A percentile compares a stretch with the other conserved stretches of the same genome.
These are phyloP conservation scores for Sphaeridia pumilis DNA, from an alignment of 2,888 invertebrate genomes.

Conservation along the genomic window DNA sequence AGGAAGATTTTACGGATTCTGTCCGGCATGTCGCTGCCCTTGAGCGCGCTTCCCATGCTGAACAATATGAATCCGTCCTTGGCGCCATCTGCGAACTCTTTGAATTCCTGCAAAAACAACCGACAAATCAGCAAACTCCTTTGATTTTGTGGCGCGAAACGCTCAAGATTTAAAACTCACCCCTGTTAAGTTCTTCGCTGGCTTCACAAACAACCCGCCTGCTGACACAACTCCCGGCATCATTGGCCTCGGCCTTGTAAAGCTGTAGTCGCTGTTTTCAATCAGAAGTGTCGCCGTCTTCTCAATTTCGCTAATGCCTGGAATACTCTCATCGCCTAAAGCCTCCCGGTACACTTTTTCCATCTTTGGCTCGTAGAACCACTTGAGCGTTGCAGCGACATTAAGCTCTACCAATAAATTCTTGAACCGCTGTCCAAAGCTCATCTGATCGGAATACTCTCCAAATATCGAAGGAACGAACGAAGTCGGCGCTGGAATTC, in stretches of 20 bases:
- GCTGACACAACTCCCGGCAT: constrained; percentile 34
- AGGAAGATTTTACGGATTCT: constrained; percentile 1
- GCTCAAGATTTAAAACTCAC: neutral
- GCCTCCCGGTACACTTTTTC: constrained; percentile 12
- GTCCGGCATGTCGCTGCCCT: neutral
- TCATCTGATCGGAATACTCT: constrained; percentile 34
- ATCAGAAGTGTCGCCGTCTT: constrained; percentile 30
- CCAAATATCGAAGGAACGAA: constrained; percentile 38
- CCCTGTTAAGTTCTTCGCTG: constrained; percentile 28
- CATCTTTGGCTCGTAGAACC: constrained; percentile 37
- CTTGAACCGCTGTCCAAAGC: constrained; percentile 34
- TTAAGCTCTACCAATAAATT: constrained; percentile 37
- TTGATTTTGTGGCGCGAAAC: neutral
- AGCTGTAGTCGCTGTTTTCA: constrained; percentile 29
- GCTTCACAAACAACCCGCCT: constrained; percentile 35
- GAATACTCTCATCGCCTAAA: constrained; percentile 19
- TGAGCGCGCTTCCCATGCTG: constrained; percentile 1
- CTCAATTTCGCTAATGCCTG: constrained; percentile 25
- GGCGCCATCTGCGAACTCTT: neutral
- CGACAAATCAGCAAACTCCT: neutral
- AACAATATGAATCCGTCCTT: neutral
- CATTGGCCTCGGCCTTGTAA: constrained; percentile 22
- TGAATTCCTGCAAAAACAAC: neutral
- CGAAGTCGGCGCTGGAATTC: constrained; percentile 35
- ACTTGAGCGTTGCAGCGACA: constrained; percentile 38